phyloP scores from a whole-genome alignment of 2,797 vertebrate genomes.

The Moxostoma hubbsi region DNA sequence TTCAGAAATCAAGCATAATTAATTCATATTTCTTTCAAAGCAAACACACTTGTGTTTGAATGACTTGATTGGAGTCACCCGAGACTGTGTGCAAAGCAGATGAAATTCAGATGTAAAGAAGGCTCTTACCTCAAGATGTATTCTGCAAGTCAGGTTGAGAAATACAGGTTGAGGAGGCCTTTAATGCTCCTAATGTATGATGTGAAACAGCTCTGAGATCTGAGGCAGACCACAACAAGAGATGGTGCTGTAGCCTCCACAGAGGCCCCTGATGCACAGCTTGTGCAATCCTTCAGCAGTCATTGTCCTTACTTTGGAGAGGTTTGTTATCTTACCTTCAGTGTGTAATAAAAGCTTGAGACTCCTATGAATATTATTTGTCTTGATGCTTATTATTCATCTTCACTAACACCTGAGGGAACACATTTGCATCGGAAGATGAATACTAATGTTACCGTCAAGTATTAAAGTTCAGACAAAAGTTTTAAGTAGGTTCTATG shows the following conservation, averaged over 20 bases:
- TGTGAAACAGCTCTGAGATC: slow-evolving; percentile 4
- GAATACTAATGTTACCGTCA: slow-evolving; percentile 55
- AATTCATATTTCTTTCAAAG: not conserved
- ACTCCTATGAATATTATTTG: slow-evolving; percentile 59
- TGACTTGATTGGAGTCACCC: not conserved
- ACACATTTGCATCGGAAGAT: slow-evolving; percentile 24
- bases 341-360: slow-evolving; percentile 49
- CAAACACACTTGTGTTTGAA: not conserved
- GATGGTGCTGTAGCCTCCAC: not conserved
- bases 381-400: slow-evolving; percentile 64
- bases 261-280: slow-evolving; percentile 21
- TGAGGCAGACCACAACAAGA: slow-evolving; percentile 8
- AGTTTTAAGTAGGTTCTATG: slow-evolving; percentile 18
- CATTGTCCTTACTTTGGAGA: slow-evolving; percentile 57
- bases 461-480: slow-evolving; percentile 38
- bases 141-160: slow-evolving; percentile 10
- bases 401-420: slow-evolving; percentile 51
- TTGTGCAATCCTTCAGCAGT: slow-evolving; percentile 42
- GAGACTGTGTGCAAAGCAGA: not conserved
- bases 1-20: not conserved
- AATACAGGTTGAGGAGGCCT: slow-evolving; percentile 1
- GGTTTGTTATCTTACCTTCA: slow-evolving; percentile 63
- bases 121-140: slow-evolving; percentile 25
- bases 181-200: slow-evolving; percentile 43
- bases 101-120: slow-evolving; percentile 28